Base-by-base conservation (phyloP, 2,888 invertebrate genomes). In the Orthosia cruda region DNA sequence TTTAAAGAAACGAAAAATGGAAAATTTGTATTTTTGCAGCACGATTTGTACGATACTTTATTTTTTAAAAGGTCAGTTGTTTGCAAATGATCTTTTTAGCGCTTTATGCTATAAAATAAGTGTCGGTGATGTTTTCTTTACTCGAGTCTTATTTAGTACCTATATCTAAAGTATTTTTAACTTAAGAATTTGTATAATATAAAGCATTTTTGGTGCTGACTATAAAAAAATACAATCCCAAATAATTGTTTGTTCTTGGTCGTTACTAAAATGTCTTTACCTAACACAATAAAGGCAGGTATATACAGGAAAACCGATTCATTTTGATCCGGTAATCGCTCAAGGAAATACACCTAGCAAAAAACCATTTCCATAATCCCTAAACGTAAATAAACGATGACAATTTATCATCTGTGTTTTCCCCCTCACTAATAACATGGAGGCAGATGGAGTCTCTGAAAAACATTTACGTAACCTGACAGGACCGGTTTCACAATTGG, bases 391-490 rank as follows among this genome's bases (percentile, higher is more conserved):
- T 77, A 80, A 61, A 65, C 50, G 13, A 72, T 55, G 66, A 79
- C 54, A 62, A 83, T 81, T 83, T 79, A 81, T 81, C 84, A 81
- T 79, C 66, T 52, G 49, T 59, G 3, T 45, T n/a, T 54, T 58
- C 69, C 32, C 50, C n/a, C 55, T 54, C 15, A 57, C 65, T 73
- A 81, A 79, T 64, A 71, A 64, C 40, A 57, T n/a, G 32, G 32
- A 50, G 40, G 52, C 52, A 54, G 66, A 49, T 26, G 59, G 59
- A 68, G 20, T 59, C 55, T 26, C 47, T 52, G 12, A 74, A 83
- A 84, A 66, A 83, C 75, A 71, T 70, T 61, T 57, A 63, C 15
- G 54, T 45, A 57, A 45, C 32, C 7, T 62, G 71, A 52, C 69
- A 61, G 32, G 62, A 57, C 57, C 61, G 40, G 40, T 68, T 58